phyloP scores from a whole-genome alignment of 2,113 vertebrate genomes.

The Uropsilus gracilis region DNA sequence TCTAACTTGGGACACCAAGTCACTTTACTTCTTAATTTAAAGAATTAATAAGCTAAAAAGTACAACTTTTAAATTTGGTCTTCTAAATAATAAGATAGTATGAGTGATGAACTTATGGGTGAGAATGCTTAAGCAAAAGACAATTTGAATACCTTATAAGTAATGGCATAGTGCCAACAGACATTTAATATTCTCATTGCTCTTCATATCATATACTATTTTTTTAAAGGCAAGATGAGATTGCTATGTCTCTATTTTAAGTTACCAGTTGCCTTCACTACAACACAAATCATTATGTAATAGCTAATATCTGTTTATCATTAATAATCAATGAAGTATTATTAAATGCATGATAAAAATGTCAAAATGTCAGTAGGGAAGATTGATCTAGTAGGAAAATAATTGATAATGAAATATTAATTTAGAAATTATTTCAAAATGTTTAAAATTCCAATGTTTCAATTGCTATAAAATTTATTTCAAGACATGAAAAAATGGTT shows the following conservation, averaged over 20 bases:
- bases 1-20: not conserved
- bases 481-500: not conserved
- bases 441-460: not conserved
- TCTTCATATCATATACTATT: not conserved
- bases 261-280: not conserved
- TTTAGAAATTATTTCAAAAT: not conserved
- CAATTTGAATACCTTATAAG: not conserved
- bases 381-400: not conserved
- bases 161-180: not conserved
- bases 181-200: not conserved
- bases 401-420: not conserved
- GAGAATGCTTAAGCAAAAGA: not conserved
- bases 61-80: not conserved
- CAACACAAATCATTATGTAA: not conserved
- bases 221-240: not conserved
- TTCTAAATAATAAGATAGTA: not conserved
- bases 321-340: not conserved
- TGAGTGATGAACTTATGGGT: not conserved
- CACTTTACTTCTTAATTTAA: slow-evolving; percentile 1
- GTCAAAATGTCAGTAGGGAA: not conserved
- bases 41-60: not conserved
- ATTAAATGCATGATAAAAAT: not conserved
- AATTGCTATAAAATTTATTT: not conserved
- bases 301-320: not conserved
- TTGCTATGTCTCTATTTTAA: not conserved